Percentiles rank a stretch among this genome's conserved stretches.
These are phyloP conservation scores for Semicossyphus pulcher DNA, from an alignment of 2,113 vertebrate species.

Conservation along the genomic window DNA sequence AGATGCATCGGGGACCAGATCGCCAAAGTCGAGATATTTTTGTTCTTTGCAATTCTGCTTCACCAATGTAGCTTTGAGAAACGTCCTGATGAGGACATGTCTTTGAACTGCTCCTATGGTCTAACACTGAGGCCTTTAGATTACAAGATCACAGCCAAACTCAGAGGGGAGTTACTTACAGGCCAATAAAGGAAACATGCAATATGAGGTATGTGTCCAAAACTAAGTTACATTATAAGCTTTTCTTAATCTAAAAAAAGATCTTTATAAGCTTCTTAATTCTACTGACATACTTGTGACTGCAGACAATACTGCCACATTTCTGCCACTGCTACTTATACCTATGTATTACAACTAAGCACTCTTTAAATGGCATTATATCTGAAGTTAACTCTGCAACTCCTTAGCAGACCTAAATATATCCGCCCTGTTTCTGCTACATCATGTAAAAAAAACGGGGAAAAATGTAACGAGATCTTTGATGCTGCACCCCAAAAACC, in stretches of 20 bases:
- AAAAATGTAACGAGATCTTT: slow-evolving; percentile 41
- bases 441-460: slow-evolving; percentile 11
- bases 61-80: slow-evolving; percentile 86
- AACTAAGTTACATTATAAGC: not conserved
- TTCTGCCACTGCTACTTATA: not conserved
- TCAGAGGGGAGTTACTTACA: slow-evolving; percentile 65
- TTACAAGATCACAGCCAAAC: slow-evolving; percentile 80
- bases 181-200: slow-evolving; percentile 17
- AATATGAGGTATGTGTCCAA: slow-evolving; percentile 50
- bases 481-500: slow-evolving; percentile 46
- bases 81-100: slow-evolving; percentile 74
- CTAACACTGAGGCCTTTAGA: slow-evolving; percentile 84
- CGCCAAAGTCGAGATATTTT: slow-evolving; percentile 86
- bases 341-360: not conserved
- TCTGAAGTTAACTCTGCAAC: not conserved
- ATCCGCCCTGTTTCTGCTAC: not conserved
- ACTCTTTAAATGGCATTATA: not conserved
- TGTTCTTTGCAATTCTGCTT: slow-evolving; percentile 85
- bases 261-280: slow-evolving; percentile 1
- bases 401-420: slow-evolving; percentile 16
- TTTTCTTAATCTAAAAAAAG: slow-evolving; percentile 9
- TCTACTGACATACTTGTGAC: slow-evolving; percentile 12
- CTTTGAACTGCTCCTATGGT: slow-evolving; percentile 83
- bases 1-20: slow-evolving; percentile 88
- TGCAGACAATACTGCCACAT: not conserved